phyloP scores from a whole-genome alignment of 2,888 invertebrate species.

The Drosophila gaucha region DNA sequence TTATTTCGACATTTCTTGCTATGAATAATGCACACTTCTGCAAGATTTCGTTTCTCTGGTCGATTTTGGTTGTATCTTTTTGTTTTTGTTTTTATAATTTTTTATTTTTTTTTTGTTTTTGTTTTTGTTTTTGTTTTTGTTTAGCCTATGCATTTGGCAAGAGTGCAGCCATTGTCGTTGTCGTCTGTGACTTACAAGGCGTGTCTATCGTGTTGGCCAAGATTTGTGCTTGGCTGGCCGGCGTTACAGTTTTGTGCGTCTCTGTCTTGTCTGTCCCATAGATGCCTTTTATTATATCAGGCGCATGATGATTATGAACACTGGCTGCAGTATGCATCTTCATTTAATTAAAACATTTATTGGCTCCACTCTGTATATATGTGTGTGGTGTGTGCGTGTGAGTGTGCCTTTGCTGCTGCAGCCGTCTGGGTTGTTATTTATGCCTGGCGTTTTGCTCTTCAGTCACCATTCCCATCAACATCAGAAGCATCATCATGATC shows the following conservation, averaged over 20 bases:
- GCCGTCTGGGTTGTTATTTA: conserved; percentile 47
- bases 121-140: conserved; percentile 20
- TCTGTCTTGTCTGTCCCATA: conserved; percentile 22
- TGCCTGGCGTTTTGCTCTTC: conserved; percentile 41
- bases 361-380: conserved; percentile 42
- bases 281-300: conserved; percentile 18
- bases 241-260: conserved; percentile 70
- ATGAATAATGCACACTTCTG: conserved; percentile 72
- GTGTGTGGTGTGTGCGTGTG: background rate
- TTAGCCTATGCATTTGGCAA: conserved; percentile 57
- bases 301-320: conserved; percentile 36
- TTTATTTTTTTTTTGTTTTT: conserved; percentile 26
- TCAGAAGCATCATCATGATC: conserved; percentile 9
- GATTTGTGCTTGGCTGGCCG: conserved; percentile 70
- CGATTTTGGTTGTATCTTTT: conserved; percentile 44
- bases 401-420: conserved; percentile 18
- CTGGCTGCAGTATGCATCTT: conserved; percentile 44
- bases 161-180: conserved; percentile 66
- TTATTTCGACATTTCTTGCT: conserved; percentile 72
- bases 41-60: conserved; percentile 44
- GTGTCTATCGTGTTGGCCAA: conserved; percentile 67
- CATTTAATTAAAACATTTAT: conserved; percentile 75
- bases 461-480: conserved; percentile 25
- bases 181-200: conserved; percentile 71
- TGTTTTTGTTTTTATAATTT: conserved; percentile 17